phyloP scores from a whole-genome alignment of 2,113 vertebrate genomes.

The Ardeotis arabs region DNA sequence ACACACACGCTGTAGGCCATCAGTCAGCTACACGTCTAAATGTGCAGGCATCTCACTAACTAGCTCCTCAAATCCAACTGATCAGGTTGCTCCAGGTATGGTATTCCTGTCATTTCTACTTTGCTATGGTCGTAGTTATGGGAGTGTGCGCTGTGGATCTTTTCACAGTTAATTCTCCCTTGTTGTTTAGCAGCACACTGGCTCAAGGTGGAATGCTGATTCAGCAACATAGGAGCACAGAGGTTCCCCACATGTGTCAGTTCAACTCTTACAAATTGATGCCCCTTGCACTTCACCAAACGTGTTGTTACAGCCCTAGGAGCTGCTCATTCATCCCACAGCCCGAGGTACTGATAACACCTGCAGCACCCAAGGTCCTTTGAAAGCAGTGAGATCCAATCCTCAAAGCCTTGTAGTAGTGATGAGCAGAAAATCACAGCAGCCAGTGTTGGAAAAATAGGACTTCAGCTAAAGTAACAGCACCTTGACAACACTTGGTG shows the following conservation, averaged over 20 bases:
- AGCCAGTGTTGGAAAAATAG: neutral
- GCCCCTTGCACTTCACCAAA: neutral
- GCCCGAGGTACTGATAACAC: neutral
- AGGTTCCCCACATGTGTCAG: accelerated
- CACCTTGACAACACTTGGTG: conserved; percentile 71
- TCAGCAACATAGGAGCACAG: neutral
- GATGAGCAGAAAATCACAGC: conserved; percentile 31
- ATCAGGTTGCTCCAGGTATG: neutral
- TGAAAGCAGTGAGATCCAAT: neutral
- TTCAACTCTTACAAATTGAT: neutral
- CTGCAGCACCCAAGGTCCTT: neutral
- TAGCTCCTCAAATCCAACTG: neutral
- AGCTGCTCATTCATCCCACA: neutral
- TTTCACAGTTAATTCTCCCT: neutral
- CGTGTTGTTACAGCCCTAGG: neutral
- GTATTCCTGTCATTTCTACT: neutral
- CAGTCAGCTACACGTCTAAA: neutral
- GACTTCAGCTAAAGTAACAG: conserved; percentile 57
- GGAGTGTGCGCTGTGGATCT: neutral
- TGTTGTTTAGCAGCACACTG: neutral
- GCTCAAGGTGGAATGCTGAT: neutral
- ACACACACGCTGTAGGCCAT: neutral
- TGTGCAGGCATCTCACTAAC: accelerated
- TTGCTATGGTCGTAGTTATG: neutral
- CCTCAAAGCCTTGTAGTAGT: neutral